Evolutionary conservation across 2,113 vertebrate species (phyloP).

Genomic region (Malurus elegans): DNA sequence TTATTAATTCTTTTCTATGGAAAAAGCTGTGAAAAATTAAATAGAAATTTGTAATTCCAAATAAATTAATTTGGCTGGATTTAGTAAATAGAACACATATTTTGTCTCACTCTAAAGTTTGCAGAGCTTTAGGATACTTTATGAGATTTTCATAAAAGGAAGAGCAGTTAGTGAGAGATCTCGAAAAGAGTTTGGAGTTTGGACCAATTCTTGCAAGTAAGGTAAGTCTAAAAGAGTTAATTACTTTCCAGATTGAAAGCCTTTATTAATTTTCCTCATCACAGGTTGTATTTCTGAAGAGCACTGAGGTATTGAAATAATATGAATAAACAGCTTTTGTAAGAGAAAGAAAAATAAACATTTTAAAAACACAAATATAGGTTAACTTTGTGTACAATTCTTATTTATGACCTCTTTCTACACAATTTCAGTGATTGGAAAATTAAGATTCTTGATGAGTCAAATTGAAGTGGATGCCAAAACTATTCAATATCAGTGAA

Average conservation of each 20-base stretch:
- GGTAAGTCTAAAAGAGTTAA: not conserved
- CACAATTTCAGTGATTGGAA: constrained; percentile 59
- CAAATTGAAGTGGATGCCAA: constrained; percentile 64
- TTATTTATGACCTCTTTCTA: constrained; percentile 53
- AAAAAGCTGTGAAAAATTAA: not conserved
- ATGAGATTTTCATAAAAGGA: not conserved
- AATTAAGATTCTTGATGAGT: constrained; percentile 64
- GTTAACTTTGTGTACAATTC: not conserved
- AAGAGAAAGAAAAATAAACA: not conserved
- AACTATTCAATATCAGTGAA: constrained; percentile 73
- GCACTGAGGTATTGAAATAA: not conserved
- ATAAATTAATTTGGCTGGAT: not conserved
- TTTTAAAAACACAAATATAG: not conserved
- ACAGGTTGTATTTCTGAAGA: not conserved
- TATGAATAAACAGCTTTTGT: not conserved
- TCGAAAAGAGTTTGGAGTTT: not conserved
- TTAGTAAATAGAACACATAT: not conserved
- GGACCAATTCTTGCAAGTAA: not conserved
- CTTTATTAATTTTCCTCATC: not conserved
- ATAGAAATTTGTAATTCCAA: not conserved
- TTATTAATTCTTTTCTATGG: not conserved
- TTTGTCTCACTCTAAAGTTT: not conserved
- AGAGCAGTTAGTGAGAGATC: not conserved
- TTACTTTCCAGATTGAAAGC: not conserved
- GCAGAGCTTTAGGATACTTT: not conserved